Conservation (phyloP, 92 coral and sea anemone genomes). For the Umimayanthus kanabou region DNA sequence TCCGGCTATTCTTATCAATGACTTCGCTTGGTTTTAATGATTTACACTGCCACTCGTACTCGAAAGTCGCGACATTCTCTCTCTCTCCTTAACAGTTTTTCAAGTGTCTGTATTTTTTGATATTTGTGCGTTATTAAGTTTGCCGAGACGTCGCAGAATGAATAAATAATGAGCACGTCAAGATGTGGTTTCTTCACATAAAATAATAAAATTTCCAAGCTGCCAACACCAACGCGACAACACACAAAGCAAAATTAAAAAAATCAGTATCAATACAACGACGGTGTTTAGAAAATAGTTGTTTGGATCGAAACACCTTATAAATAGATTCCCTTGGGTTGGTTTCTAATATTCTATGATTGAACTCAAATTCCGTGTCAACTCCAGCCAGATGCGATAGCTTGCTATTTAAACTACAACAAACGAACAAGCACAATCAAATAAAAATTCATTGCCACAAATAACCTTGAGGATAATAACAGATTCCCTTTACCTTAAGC, state of each 20-base stretch:
- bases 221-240: neutral
- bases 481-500: slow-evolving; percentile 63
- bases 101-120: slow-evolving; percentile 8
- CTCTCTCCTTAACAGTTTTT: slow-evolving; percentile 21
- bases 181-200: neutral
- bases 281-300: neutral
- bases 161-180: slow-evolving; percentile 16
- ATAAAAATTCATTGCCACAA: neutral
- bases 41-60: neutral
- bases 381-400: neutral
- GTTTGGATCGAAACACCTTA: neutral
- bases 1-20: neutral
- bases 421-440: neutral
- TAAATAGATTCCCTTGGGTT: neutral
- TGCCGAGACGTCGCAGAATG: neutral
- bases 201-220: slow-evolving; percentile 3
- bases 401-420: neutral
- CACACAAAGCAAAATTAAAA: slow-evolving; percentile 24
- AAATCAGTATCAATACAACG: neutral
- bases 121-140: neutral
- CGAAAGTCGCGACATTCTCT: neutral
- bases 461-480: neutral
- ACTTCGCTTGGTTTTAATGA: neutral
- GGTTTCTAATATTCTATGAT: neutral
- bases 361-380: neutral